Percentiles rank a stretch among this genome's conserved stretches.
Evolutionary conservation across 1,140 invertebrate species (phyloP).

Genomic region (Cydia strobilella): DNA sequence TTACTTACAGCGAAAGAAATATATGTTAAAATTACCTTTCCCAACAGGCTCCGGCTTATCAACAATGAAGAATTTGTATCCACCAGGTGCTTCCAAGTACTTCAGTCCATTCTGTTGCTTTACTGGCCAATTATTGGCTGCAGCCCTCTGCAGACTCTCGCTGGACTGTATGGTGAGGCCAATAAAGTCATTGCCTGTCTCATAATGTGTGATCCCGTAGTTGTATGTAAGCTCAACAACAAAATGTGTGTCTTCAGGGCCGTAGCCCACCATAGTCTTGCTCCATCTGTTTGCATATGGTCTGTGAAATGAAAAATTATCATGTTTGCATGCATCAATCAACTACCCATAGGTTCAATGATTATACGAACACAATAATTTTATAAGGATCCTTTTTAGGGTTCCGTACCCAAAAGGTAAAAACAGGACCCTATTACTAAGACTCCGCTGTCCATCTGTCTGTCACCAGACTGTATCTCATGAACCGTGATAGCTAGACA

Average conservation of each 20-base stretch:
- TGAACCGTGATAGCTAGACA: too few relatives aligned
- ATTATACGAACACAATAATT: too few relatives aligned
- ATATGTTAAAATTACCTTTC: conserved; percentile 79
- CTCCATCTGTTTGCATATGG: conserved; percentile 99
- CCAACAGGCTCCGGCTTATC: conserved; percentile 84
- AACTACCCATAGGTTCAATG: too few relatives aligned
- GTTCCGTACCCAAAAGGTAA: too few relatives aligned
- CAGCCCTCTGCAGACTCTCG: conserved; percentile 87
- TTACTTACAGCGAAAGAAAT: neutral
- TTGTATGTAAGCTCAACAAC: conserved; percentile 99
- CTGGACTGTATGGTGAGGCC: conserved; percentile 92
- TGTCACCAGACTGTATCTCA: too few relatives aligned
- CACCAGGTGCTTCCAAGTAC: conserved; percentile 91
- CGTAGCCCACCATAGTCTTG: conserved; percentile 99
- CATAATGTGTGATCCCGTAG: conserved; percentile 94
- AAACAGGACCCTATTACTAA: too few relatives aligned
- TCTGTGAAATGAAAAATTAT: conserved; percentile 76
- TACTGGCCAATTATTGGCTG: conserved; percentile 84
- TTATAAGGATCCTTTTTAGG: too few relatives aligned
- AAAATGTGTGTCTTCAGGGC: conserved; percentile 96
- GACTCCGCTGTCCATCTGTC: too few relatives aligned
- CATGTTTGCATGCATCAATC: too few relatives aligned
- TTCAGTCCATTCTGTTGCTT: conserved; percentile 82
- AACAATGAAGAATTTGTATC: conserved; percentile 92
- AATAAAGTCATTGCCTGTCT: conserved; percentile 92